Percentiles rank a stretch among this genome's conserved stretches.
These are phyloP conservation scores for Halisarca cf. caerulea DNA, from an alignment of 37 sponge, comb jelly and placozoan genomes.

Conservation along the genomic window DNA sequence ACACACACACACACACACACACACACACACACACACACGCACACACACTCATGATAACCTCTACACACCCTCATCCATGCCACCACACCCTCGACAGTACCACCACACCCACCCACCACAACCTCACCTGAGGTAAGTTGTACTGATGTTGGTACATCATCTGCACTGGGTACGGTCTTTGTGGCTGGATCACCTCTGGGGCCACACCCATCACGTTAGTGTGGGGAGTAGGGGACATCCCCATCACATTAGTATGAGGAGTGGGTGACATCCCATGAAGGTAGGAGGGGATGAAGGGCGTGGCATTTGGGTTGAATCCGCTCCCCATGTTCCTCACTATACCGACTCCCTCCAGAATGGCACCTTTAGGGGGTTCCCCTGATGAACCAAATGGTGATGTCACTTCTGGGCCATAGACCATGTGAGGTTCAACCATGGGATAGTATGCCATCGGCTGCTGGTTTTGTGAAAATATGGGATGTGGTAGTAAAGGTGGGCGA, in stretches of 20 bases:
- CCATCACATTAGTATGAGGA: background rate
- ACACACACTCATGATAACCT: too few species aligned
- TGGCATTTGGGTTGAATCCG: constrained; percentile 82
- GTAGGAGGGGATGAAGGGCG: constrained; percentile 74
- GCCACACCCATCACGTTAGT: background rate
- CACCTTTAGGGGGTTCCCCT: too few species aligned
- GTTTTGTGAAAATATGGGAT: too few species aligned
- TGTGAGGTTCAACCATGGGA: background rate
- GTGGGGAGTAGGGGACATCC: background rate
- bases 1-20: too few species aligned
- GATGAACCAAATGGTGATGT: too few species aligned
- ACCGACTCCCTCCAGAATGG: too few species aligned
- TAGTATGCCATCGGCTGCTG: background rate
- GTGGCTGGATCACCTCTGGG: background rate
- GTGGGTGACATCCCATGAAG: constrained; percentile 8
- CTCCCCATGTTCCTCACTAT: background rate
- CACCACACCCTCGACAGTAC: too few species aligned
- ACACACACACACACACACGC: too few species aligned
- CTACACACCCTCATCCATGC: too few species aligned
- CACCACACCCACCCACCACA: too few species aligned
- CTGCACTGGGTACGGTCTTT: background rate
- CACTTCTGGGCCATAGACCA: background rate
- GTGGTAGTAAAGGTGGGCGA: constrained; percentile 20
- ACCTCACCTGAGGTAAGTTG: background rate
- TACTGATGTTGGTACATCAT: constrained; percentile 1